These are phyloP conservation scores for Leptopilina drosophilae DNA, from an alignment of 2,888 invertebrate genomes.

Conservation along the genomic window DNA sequence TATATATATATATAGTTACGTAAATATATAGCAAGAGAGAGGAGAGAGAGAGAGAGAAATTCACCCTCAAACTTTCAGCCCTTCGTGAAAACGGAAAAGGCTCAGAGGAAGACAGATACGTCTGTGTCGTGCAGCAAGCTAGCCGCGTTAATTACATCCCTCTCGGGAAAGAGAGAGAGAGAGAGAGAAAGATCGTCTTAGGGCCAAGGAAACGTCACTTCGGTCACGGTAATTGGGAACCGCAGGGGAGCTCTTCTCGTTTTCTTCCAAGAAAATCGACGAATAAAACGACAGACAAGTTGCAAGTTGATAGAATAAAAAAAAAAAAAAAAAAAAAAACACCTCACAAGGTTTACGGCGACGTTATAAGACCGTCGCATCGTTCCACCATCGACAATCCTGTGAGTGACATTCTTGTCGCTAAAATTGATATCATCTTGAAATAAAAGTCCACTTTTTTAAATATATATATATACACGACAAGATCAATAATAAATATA, in stretches of 20 bases:
- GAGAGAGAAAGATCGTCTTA: slow-evolving; percentile 59
- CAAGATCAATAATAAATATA: too few relatives aligned
- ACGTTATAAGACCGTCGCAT: neutral
- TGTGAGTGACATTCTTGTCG: slow-evolving; percentile 26
- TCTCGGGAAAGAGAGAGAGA: slow-evolving; percentile 49
- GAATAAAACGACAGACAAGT: slow-evolving; percentile 30
- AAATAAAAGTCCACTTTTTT: neutral
- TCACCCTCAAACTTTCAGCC: slow-evolving; percentile 56
- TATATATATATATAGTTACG: slow-evolving; percentile 48
- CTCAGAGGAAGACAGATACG: slow-evolving; percentile 71
- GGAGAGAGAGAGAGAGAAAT: too few relatives aligned
- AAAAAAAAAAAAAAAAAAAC: neutral
- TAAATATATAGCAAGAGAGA: too few relatives aligned
- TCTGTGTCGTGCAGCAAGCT: slow-evolving; percentile 71
- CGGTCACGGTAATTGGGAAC: slow-evolving; percentile 68
- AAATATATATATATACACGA: neutral
- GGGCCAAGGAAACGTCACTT: slow-evolving; percentile 64
- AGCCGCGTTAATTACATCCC: slow-evolving; percentile 72
- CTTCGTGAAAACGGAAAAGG: slow-evolving; percentile 35
- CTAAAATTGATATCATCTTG: slow-evolving; percentile 25
- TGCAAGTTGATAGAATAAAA: neutral
- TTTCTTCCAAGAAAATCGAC: slow-evolving; percentile 50
- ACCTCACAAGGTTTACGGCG: slow-evolving; percentile 15
- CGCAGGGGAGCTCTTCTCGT: slow-evolving; percentile 57
- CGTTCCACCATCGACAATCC: slow-evolving; percentile 9